A percentile compares a stretch with the other conserved stretches of the same genome.
Evolutionary conservation across 2,113 vertebrate genomes (phyloP).

Genomic region (Cavia aperea): DNA sequence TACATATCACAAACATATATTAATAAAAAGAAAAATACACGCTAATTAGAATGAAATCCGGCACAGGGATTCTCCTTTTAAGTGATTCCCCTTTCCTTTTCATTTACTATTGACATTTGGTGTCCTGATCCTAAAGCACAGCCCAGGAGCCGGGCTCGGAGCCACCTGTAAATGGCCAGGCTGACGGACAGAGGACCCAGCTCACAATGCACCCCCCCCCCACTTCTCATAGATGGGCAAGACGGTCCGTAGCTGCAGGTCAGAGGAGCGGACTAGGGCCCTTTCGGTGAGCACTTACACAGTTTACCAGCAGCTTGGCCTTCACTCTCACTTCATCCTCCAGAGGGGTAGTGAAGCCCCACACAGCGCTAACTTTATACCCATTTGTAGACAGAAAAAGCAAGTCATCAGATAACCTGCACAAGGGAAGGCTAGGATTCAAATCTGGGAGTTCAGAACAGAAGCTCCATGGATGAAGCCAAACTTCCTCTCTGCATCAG

Average conservation of each 20-base stretch:
- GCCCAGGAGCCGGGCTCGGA: not conserved
- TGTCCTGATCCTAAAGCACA: not conserved
- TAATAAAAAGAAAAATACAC: not conserved
- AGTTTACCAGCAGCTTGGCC: accelerated
- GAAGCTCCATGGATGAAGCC: not conserved
- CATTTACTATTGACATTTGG: not conserved
- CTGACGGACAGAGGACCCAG: not conserved
- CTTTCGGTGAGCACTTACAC: not conserved
- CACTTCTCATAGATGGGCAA: accelerated
- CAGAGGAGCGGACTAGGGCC: no score
- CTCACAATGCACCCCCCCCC: no score
- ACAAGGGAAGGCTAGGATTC: not conserved
- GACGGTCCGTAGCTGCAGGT: not conserved
- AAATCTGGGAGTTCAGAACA: not conserved
- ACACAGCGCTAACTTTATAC: not conserved
- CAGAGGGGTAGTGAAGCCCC: not conserved
- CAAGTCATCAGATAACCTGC: not conserved
- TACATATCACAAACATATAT: not conserved
- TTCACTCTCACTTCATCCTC: not conserved
- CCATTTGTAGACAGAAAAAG: not conserved
- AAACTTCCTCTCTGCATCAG: not conserved
- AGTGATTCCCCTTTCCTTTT: not conserved
- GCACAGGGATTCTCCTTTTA: not conserved
- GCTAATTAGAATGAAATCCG: not conserved
- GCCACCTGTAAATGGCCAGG: not conserved